These are phyloP conservation scores for Dexiosoma caninum DNA, from an alignment of 2,888 invertebrate genomes.

Conservation along the genomic window DNA sequence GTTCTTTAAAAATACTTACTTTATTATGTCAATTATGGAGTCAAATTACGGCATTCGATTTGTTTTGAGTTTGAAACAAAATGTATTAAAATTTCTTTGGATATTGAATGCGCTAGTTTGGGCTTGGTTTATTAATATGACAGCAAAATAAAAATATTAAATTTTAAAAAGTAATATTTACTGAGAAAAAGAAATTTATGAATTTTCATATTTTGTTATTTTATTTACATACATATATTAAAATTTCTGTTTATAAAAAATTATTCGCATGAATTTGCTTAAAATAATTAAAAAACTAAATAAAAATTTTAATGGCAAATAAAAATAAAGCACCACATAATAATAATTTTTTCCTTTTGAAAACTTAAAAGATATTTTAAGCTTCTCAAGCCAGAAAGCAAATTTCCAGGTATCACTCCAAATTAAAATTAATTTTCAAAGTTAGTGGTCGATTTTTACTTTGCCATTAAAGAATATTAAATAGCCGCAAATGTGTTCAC, in stretches of 20 bases:
- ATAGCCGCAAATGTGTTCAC: too few relatives aligned
- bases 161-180: conserved; percentile 9
- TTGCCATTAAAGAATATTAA: not conserved
- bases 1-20: conserved; percentile 57
- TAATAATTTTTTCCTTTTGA: too few relatives aligned
- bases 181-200: not conserved
- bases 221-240: not conserved
- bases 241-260: conserved; percentile 21
- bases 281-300: not conserved
- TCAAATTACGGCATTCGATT: too few relatives aligned
- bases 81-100: too few relatives aligned
- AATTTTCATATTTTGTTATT: not conserved
- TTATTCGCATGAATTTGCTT: conserved; percentile 43
- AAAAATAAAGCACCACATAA: conserved; percentile 41
- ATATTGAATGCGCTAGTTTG: too few relatives aligned
- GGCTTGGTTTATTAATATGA: too few relatives aligned
- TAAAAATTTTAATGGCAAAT: not conserved
- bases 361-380: too few relatives aligned
- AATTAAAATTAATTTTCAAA: not conserved
- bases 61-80: too few relatives aligned
- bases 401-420: too few relatives aligned
- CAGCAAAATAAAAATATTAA: too few relatives aligned
- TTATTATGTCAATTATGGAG: conserved; percentile 33
- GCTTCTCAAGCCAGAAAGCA: too few relatives aligned
- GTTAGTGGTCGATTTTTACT: conserved; percentile 13